Evolutionary conservation across 1,140 invertebrate species (phyloP), one percentile per base, ranked within the genome.

Genomic region (Colletes gigas): DNA sequence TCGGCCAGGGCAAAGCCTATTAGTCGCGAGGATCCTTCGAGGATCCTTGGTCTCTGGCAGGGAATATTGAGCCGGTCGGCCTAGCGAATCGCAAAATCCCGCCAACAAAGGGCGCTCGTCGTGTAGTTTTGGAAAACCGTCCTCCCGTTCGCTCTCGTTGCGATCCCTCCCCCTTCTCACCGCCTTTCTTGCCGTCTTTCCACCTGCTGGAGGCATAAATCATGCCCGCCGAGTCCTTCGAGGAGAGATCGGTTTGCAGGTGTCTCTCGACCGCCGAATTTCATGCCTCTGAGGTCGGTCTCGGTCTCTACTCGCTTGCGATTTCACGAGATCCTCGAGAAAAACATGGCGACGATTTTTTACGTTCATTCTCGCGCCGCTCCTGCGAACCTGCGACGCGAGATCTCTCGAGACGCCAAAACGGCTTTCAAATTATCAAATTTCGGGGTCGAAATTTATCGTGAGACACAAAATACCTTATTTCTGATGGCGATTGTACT

Each of bases 181-280:
- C 44, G 9, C 21, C 12, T 67, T 39, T 57, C 78, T 50, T 47
- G 19, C 62, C 71, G 15, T 47, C 63, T 71, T 67, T 90, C 84
- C 89, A 90, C 89, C 89, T 90, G 89, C 83, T 84, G 68, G 81
- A 88, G 73, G 82, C 84, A 90, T 90, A 91, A 91, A 91, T 91
- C 90, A 90, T 77, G n/a, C 10, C 54, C 59, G 67, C 19, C 14
- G 39, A 54, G 54, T 67, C 54, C 62, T 69, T 55, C 74, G 67
- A 50, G 57, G n/a, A 47, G 30, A 81, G 69, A 88, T 79, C 71
- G 69, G 74, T 76, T 87, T 83, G 84, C 89, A 88, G 89, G 89
- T 90, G 87, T 83, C 80, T 85, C 74, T 85, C 74, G 62, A 82
- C 76, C 66, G 59, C 79, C 44, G 14, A 78, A 71, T 84, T 84